Base-by-base conservation (phyloP, 2,113 vertebrate genomes). In the Myrmecophaga tridactyla region DNA sequence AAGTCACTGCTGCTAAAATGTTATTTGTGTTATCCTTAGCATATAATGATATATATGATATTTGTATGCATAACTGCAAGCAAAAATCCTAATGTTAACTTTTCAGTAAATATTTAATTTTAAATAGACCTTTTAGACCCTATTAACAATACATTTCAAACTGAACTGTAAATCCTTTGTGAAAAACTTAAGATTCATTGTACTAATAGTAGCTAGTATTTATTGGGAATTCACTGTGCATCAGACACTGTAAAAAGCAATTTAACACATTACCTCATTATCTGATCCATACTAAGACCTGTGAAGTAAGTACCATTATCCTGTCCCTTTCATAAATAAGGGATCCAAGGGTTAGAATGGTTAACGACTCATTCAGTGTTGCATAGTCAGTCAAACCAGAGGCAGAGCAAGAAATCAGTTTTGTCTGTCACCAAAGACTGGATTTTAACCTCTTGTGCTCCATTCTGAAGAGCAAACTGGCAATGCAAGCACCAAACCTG, bases 91-190 rank as follows among this genome's bases (percentile, higher is more conserved):
- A 70, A 84, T 78, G 43, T 17, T 90, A 75, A 81, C 13, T 1
- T 60, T 23, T 3, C 6, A 60, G 63, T 39, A 63, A 78, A 67
- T 29, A 62, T 29, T 91, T 80, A 58, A 84, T 83, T 87, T 94
- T 78, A 94, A 95, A 90, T 63, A 51, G 63, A 80, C 1, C 11
- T 85, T n/a, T 85, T 75, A 29, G 18, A 43, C 73, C 1, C 3
- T 85, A 20, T 41, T 63, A 85, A 72, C 1, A 88, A 80, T 87
- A 53, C 76, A 75, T 56, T 85, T 92, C 36, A 92, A 94, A 76
- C 27, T 29, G 0, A 56, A 46, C 51, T 73, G 4, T 56, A 86
- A 73, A 51, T 7, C 6, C 25, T 94, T 8, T 92, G 83, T 84
- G 34, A 65, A 84, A 92, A 93, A 72, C 1, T 51, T 77, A 84